A percentile compares a stretch with the other conserved stretches of the same genome.
Evolutionary conservation across 1,140 invertebrate genomes (phyloP).

Genomic region (Apolygus lucorum): DNA sequence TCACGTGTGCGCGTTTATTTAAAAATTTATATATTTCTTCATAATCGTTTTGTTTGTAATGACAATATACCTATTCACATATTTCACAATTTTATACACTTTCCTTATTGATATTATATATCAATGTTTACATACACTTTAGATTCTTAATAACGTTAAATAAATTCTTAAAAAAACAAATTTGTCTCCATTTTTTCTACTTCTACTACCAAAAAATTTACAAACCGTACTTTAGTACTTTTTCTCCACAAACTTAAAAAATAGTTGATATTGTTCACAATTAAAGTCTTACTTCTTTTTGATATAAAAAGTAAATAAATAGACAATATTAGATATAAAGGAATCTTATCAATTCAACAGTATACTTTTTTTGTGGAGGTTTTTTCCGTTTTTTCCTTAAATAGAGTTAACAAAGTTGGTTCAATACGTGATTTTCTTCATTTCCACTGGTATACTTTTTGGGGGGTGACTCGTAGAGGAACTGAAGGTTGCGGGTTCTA

Average conservation of each 20-base stretch:
- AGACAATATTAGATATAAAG: slow-evolving; percentile 27
- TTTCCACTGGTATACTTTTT: neutral
- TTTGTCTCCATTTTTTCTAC: neutral
- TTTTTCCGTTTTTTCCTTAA: neutral
- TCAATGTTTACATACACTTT: neutral
- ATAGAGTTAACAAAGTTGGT: neutral
- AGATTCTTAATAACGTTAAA: neutral
- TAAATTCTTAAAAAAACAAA: neutral
- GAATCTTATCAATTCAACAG: slow-evolving; percentile 25
- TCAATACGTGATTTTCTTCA: too few relatives aligned
- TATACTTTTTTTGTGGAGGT: slow-evolving; percentile 18
- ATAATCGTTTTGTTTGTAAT: neutral
- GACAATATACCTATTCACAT: slow-evolving; percentile 12
- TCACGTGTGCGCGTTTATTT: slow-evolving; percentile 5
- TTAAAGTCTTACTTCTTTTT: slow-evolving; percentile 24
- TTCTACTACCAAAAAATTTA: slow-evolving; percentile 4
- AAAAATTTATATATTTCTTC: neutral
- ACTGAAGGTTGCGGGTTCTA: neutral
- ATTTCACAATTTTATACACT: slow-evolving; percentile 3
- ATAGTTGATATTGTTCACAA: slow-evolving; percentile 25
- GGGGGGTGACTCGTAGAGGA: neutral
- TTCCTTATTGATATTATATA: slow-evolving; percentile 12
- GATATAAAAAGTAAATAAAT: slow-evolving; percentile 30
- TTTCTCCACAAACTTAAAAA: slow-evolving; percentile 24
- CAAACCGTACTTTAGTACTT: slow-evolving; percentile 25